phyloP scores from a whole-genome alignment of 2,888 invertebrate species.

The Drosophila atripex region DNA sequence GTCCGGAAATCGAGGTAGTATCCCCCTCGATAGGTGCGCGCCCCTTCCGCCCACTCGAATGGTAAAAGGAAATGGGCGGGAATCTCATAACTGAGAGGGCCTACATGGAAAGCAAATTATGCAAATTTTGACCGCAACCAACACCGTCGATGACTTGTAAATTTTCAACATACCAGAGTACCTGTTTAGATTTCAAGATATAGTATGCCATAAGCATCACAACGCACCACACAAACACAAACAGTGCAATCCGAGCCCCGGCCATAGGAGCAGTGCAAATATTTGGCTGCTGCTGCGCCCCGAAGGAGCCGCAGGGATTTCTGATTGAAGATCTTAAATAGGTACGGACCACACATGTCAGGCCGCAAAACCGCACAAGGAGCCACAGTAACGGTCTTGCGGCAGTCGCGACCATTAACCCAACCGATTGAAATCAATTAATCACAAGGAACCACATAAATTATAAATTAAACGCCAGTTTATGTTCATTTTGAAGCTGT shows the following conservation, averaged over 20 bases:
- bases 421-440: conserved; percentile 73
- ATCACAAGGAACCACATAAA: conserved; percentile 73
- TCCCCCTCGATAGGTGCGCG: neutral
- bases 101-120: conserved; percentile 76
- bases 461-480: conserved; percentile 73
- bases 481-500: conserved; percentile 25
- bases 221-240: conserved; percentile 29
- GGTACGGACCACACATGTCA: conserved; percentile 71
- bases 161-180: conserved; percentile 49
- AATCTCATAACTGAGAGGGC: conserved; percentile 66
- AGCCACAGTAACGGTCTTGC: conserved; percentile 2
- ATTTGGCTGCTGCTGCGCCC: conserved; percentile 57
- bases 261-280: conserved; percentile 51
- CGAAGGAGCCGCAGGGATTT: conserved; percentile 27
- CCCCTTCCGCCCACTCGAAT: neutral
- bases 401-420: conserved; percentile 25
- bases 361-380: conserved; percentile 61
- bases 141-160: conserved; percentile 77
- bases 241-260: conserved; percentile 7
- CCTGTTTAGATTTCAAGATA: conserved; percentile 70
- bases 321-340: conserved; percentile 44
- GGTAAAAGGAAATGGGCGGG: conserved; percentile 22
- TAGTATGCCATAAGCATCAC: conserved; percentile 44
- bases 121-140: conserved; percentile 66
- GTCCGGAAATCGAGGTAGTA: conserved; percentile 1